phyloP scores from a whole-genome alignment of 2,797 vertebrate species.

The Enteromius mattozi region DNA sequence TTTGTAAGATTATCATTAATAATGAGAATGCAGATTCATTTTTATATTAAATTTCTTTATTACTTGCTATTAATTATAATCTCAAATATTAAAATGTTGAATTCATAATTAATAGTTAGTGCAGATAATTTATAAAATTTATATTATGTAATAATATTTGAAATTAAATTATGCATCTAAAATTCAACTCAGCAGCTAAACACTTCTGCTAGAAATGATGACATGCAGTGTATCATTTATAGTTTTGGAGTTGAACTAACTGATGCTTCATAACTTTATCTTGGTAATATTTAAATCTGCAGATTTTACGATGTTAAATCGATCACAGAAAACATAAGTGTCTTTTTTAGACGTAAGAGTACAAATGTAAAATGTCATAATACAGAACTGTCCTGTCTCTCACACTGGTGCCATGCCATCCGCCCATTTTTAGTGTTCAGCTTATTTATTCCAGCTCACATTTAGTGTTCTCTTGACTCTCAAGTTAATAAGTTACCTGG shows the following conservation, averaged over 20 bases:
- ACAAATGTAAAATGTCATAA: background rate
- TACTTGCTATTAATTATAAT: too few species aligned
- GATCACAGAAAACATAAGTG: background rate
- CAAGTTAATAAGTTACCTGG: conserved; percentile 11
- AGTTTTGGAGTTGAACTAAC: background rate
- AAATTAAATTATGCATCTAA: background rate
- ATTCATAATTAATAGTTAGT: too few species aligned
- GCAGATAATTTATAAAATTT: background rate
- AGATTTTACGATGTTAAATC: background rate
- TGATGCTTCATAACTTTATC: background rate
- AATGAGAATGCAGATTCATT: background rate
- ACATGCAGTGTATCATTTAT: background rate
- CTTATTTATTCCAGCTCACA: background rate
- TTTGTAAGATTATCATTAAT: background rate
- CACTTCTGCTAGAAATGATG: background rate
- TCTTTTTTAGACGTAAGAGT: background rate
- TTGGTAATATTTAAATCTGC: background rate
- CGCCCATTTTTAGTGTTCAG: background rate
- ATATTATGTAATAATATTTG: background rate
- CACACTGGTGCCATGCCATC: background rate
- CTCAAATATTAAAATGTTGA: too few species aligned
- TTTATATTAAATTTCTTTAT: too few species aligned
- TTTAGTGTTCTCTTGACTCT: background rate
- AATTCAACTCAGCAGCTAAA: background rate
- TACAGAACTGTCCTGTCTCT: background rate